Base-by-base conservation (phyloP, 2,113 vertebrate species). In the Zootoca vivipara region DNA sequence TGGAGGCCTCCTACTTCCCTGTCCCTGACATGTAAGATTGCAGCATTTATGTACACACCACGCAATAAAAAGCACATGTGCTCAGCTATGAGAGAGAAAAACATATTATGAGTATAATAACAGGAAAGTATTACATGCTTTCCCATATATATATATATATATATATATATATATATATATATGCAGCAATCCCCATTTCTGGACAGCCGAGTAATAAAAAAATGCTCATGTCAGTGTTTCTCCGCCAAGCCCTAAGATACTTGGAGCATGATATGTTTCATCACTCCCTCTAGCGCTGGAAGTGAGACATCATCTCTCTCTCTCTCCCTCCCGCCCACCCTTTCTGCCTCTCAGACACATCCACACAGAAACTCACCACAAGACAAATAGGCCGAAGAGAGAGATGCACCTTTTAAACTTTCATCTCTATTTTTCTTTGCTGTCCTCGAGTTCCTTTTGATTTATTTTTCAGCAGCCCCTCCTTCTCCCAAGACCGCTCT, bases 341-440 rank as follows among this genome's bases (percentile, higher is more conserved):
- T 16, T 30, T 2, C 62, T 74, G 74, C 62, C 0, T 1, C 89
- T 78, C 86, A 22, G 56, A 4, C 82, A 46, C 80, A 5, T 75
- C 38, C 26, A 0, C 67, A 0, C 87, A 0, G 0, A 62, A 78
- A 72, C 42, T 79, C 46, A 80, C 90, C 85, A 83, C 82, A 56
- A 94, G 92, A 93, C 89, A 92, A 93, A 92, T 40, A 85, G 93
- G 85, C 9, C 85, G 0, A 0, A 62, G 93, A 83, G 79, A 86
- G 81, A 80, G 92, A 91, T 88, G 91, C 90, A 4, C 91, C 93
- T 7, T 89, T 94, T 92, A 94, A 95, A 95, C 94, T 95, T 94
- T 89, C 95, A 93, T 94, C 62, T 8, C 92, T 91, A 40, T 93
- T 94, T 93, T 94, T 92, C 92, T 94, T 90, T 86, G 92, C 69